A percentile compares a stretch with the other conserved stretches of the same genome.
These are phyloP conservation scores for Siderastrea siderea DNA, from an alignment of 92 coral and sea anemone genomes.

Conservation along the genomic window DNA sequence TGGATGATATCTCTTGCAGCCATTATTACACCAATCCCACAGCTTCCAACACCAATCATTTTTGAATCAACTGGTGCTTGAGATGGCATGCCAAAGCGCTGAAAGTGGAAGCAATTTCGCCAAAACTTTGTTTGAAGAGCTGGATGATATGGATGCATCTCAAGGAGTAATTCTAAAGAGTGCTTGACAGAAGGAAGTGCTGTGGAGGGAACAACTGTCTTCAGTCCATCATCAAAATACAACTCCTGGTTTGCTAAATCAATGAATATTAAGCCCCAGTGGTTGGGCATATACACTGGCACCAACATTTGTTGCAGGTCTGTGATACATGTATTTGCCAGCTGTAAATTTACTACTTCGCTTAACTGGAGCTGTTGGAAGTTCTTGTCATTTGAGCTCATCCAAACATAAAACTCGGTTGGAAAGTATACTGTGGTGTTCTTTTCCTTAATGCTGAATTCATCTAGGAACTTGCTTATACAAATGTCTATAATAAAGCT, in stretches of 20 bases:
- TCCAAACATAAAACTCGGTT: conserved; percentile 33
- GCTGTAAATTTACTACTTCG: not conserved
- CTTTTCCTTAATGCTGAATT: not conserved
- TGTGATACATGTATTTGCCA: not conserved
- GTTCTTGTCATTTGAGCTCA: conserved; percentile 20
- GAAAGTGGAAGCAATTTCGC: conserved; percentile 13
- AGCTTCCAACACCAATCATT: conserved; percentile 48
- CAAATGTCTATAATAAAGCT: conserved; percentile 45
- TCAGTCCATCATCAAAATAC: conserved; percentile 59
- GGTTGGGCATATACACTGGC: conserved; percentile 60
- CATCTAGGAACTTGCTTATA: conserved; percentile 15
- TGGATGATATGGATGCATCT: conserved; percentile 28
- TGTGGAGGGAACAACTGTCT: conserved; percentile 22
- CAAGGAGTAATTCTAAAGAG: conserved; percentile 17
- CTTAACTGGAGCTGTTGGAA: conserved; percentile 15
- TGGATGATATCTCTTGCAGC: conserved; percentile 42
- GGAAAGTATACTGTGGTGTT: conserved; percentile 35
- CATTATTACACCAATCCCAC: conserved; percentile 54
- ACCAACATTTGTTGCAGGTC: conserved; percentile 30
- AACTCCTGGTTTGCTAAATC: conserved; percentile 29
- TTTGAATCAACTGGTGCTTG: conserved; percentile 37
- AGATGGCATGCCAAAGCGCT: conserved; percentile 60
- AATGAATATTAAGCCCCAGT: conserved; percentile 45
- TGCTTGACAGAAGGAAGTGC: conserved; percentile 20
- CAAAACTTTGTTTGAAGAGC: conserved; percentile 50